Conservation (phyloP, 2,113 vertebrate species). For the Neotoma lepida region DNA sequence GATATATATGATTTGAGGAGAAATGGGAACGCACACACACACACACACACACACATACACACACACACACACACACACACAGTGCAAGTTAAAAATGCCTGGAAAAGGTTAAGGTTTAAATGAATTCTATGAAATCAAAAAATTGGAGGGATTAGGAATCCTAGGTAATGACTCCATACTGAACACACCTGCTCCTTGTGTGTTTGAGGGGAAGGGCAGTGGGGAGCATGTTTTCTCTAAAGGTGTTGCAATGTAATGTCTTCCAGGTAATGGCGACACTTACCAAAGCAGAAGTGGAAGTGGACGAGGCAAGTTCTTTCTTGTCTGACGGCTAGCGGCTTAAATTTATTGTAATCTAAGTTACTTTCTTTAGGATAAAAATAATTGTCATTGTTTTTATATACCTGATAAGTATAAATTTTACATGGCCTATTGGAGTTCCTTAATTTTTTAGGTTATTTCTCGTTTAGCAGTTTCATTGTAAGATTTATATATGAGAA, state of each 20-base stretch:
- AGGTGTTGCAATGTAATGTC: conserved; percentile 8
- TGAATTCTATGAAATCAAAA: background rate
- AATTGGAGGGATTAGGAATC: background rate
- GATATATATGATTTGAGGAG: conserved; percentile 18
- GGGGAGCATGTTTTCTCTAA: background rate
- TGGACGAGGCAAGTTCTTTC: conserved; percentile 70
- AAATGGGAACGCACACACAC: background rate
- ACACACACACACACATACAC: background rate
- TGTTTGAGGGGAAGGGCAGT: background rate
- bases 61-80: background rate
- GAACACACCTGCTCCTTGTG: background rate
- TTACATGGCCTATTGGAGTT: background rate
- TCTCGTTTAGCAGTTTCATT: background rate
- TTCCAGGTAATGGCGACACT: conserved; percentile 72
- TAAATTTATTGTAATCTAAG: background rate
- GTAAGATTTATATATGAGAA: background rate
- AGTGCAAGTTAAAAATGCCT: conserved; percentile 10
- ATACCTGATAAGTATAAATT: background rate
- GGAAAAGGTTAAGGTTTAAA: conserved; percentile 22
- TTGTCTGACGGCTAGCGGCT: background rate
- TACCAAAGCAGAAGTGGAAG: conserved; percentile 61
- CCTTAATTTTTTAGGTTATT: background rate
- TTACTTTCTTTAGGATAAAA: conserved; percentile 45
- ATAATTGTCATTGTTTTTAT: background rate
- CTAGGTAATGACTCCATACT: background rate